Conservation (phyloP, 2,113 vertebrate genomes). For the Scomber japonicus region DNA sequence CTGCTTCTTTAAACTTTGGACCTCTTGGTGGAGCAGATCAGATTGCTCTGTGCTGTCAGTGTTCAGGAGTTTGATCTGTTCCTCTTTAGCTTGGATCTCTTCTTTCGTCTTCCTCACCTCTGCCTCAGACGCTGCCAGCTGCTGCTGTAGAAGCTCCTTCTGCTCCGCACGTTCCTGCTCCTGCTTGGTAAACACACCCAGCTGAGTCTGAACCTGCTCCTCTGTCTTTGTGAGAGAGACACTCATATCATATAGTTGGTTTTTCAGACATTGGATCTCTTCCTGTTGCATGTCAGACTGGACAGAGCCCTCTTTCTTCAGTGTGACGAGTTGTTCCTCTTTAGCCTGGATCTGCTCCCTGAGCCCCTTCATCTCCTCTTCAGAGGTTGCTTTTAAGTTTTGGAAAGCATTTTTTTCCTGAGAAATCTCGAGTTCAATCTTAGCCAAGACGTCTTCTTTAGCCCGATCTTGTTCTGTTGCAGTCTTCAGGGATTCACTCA, state of each 20-base stretch:
- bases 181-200: conserved; percentile 3
- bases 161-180: conserved; percentile 51
- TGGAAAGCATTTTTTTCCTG: conserved; percentile 39
- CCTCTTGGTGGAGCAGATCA: conserved; percentile 48
- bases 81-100: conserved; percentile 53
- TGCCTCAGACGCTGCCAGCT: conserved; percentile 39
- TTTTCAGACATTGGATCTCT: conserved; percentile 71
- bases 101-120: conserved; percentile 30
- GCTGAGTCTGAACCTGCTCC: conserved; percentile 40
- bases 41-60: conserved; percentile 14
- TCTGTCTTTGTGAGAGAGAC: conserved; percentile 61
- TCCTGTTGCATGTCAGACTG: conserved; percentile 49
- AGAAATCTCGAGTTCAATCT: conserved; percentile 60
- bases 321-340: conserved; percentile 74
- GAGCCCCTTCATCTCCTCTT: conserved; percentile 54
- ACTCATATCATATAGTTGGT: conserved; percentile 67
- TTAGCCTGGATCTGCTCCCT: conserved; percentile 83
- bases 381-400: conserved; percentile 21
- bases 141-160: conserved; percentile 73
- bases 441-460: conserved; percentile 56
- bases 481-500: conserved; percentile 45
- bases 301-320: conserved; percentile 59
- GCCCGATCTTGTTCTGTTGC: conserved; percentile 56
- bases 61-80: conserved; percentile 22
- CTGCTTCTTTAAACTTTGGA: conserved; percentile 79